Evolutionary conservation across 2,797 vertebrate species (phyloP).

Genomic region (Carduelis carduelis): DNA sequence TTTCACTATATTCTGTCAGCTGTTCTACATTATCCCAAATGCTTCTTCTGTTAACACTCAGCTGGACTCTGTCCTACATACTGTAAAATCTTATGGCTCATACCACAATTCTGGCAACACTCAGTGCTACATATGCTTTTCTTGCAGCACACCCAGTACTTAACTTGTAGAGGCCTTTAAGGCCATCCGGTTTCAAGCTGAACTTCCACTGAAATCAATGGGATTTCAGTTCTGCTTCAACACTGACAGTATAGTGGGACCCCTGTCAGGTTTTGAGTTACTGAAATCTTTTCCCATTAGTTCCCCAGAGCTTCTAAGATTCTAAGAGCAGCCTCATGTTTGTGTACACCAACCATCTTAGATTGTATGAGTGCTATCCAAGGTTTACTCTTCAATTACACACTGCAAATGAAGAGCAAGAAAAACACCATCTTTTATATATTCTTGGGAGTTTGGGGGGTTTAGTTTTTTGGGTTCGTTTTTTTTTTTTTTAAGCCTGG

Average conservation of each 20-base stretch:
- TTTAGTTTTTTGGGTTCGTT: neutral
- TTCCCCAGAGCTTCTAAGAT: slow-evolving; percentile 18
- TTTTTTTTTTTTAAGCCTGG: neutral
- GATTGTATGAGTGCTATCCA: slow-evolving; percentile 14
- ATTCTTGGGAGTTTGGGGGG: neutral
- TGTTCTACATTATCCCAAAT: slow-evolving; percentile 68
- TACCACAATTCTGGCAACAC: slow-evolving; percentile 66
- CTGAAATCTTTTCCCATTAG: slow-evolving; percentile 45
- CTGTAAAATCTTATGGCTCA: slow-evolving; percentile 75
- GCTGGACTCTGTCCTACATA: slow-evolving; percentile 68
- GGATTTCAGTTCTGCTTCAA: slow-evolving; percentile 28
- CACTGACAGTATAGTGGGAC: neutral
- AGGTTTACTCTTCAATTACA: slow-evolving; percentile 39
- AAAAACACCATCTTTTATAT: neutral
- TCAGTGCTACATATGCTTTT: slow-evolving; percentile 64
- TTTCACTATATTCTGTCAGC: slow-evolving; percentile 68
- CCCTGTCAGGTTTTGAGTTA: slow-evolving; percentile 27
- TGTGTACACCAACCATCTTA: slow-evolving; percentile 27
- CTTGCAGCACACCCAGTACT: slow-evolving; percentile 67
- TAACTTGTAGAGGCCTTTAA: slow-evolving; percentile 57
- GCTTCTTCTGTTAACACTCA: slow-evolving; percentile 68
- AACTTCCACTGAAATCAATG: slow-evolving; percentile 55
- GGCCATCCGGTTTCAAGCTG: slow-evolving; percentile 50
- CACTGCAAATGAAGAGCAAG: slow-evolving; percentile 2
- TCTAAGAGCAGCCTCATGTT: slow-evolving; percentile 6